Evolutionary conservation across 1,140 invertebrate genomes (phyloP).

Genomic region (Zaprionus nigranus): DNA sequence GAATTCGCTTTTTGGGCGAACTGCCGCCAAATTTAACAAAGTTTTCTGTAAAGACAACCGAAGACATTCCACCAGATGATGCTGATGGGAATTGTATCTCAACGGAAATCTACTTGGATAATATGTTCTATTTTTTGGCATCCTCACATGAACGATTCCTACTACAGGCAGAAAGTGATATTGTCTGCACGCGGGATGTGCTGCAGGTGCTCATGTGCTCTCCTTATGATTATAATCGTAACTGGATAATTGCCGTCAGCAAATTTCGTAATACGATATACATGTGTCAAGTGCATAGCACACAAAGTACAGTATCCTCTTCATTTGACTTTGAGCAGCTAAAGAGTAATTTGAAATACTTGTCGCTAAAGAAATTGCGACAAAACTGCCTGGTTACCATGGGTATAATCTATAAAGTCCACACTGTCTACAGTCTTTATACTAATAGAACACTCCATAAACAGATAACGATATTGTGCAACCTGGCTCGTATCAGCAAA

Average conservation of each 20-base stretch:
- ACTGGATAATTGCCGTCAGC: constrained; percentile 48
- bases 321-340: constrained; percentile 18
- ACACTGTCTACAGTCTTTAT: background rate
- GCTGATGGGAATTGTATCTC: background rate
- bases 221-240: constrained; percentile 47
- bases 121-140: constrained; percentile 44
- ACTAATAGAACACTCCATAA: background rate
- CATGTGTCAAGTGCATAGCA: constrained; percentile 31
- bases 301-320: background rate
- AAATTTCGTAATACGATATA: constrained; percentile 57
- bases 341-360: background rate
- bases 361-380: constrained; percentile 36
- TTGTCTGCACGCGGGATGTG: constrained; percentile 54
- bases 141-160: background rate
- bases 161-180: constrained; percentile 23
- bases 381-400: constrained; percentile 33
- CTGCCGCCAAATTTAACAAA: constrained; percentile 9
- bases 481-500: background rate
- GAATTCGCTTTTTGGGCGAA: constrained; percentile 33
- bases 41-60: constrained; percentile 10
- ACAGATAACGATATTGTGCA: constrained; percentile 21
- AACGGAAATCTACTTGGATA: constrained; percentile 33
- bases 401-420: background rate
- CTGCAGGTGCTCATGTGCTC: constrained; percentile 55
- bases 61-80: background rate